Conservation (phyloP, 2,888 invertebrate genomes). For the Trissolcus brochymenae region DNA sequence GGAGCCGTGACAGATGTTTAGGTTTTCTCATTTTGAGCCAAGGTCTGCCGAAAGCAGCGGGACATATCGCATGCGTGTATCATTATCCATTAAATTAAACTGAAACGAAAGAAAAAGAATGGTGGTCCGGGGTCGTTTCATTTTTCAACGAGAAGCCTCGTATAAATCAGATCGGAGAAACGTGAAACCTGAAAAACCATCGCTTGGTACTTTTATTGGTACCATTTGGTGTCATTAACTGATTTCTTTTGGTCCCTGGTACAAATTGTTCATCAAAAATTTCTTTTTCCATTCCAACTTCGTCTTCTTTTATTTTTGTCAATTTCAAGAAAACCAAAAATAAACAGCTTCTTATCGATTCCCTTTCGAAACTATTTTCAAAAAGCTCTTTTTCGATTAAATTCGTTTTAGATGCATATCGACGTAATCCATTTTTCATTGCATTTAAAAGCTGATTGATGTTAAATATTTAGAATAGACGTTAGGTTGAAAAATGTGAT, state of each 20-base stretch:
- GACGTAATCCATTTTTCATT: neutral
- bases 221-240: constrained; percentile 3
- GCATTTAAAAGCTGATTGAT: neutral
- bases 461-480: constrained; percentile 4
- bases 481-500: constrained; percentile 10
- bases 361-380: no score
- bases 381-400: no score
- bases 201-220: constrained; percentile 13
- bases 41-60: constrained; percentile 39
- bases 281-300: neutral
- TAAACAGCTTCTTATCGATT: no score
- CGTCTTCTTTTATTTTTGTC: neutral
- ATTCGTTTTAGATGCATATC: no score
- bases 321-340: neutral
- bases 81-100: constrained; percentile 50
- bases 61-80: constrained; percentile 47
- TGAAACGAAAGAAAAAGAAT: constrained; percentile 19
- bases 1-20: constrained; percentile 47
- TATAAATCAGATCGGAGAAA: constrained; percentile 37
- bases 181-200: constrained; percentile 22
- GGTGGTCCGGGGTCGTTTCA: constrained; percentile 16
- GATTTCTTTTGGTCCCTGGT: neutral
- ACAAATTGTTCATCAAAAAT: neutral
- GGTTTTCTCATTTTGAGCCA: constrained; percentile 51
- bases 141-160: constrained; percentile 41